A percentile compares a stretch with the other conserved stretches of the same genome.
Conservation (phyloP, 2,888 invertebrate genomes). For the Drosophila diplacantha region DNA sequence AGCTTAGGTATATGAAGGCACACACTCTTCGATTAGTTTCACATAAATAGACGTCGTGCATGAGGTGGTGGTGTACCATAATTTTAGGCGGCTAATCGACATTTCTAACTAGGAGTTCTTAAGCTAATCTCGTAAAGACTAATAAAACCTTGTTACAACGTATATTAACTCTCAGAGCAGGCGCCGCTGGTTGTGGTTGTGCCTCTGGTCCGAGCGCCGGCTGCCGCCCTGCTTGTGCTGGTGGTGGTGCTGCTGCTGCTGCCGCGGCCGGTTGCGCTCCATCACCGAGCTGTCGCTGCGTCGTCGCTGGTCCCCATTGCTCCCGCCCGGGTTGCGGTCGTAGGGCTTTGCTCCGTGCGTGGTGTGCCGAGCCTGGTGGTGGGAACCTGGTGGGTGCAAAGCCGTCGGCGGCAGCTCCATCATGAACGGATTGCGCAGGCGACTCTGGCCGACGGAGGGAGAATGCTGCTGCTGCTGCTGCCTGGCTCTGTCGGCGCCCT, state of each 20-base stretch:
- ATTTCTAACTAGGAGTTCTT: conserved; percentile 18
- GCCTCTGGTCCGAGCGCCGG: conserved; percentile 67
- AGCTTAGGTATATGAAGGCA: conserved; percentile 12
- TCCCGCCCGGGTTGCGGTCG: conserved; percentile 31
- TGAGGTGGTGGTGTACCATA: neutral
- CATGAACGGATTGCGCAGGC: conserved; percentile 42
- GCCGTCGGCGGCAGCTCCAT: conserved; percentile 20
- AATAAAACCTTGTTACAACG: conserved; percentile 22
- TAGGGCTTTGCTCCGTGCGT: conserved; percentile 52
- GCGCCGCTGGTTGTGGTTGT: conserved; percentile 48
- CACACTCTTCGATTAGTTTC: conserved; percentile 3
- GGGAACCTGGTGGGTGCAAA: conserved; percentile 23
- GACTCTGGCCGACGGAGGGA: neutral
- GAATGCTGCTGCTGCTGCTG: conserved; percentile 8
- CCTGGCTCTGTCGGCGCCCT: conserved; percentile 46
- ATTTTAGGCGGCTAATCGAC: conserved; percentile 5
- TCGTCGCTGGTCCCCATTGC: conserved; percentile 48
- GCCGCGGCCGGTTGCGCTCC: conserved; percentile 49
- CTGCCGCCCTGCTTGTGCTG: conserved; percentile 59
- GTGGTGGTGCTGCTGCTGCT: conserved; percentile 35
- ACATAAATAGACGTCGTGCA: neutral
- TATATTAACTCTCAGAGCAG: conserved; percentile 14
- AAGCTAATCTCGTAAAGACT: conserved; percentile 23
- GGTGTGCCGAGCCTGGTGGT: conserved; percentile 47
- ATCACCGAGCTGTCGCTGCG: conserved; percentile 58